phyloP scores from a whole-genome alignment of 1,140 invertebrate genomes.

The Notospermus geniculatus region DNA sequence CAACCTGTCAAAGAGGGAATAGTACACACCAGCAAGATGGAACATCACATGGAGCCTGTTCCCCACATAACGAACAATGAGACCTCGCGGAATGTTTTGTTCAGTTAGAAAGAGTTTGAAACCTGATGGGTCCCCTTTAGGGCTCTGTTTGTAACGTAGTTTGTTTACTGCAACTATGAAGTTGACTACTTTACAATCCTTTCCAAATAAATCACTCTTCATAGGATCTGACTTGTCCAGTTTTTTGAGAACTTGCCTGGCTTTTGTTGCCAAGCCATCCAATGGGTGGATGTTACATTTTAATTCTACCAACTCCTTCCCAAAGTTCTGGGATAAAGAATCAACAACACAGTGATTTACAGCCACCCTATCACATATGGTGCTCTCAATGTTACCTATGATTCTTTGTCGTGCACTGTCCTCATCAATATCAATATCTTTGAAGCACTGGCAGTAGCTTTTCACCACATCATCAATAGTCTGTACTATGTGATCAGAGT shows the following conservation, averaged over 20 bases:
- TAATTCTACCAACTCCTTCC: not conserved
- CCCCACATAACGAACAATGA: constrained; percentile 6
- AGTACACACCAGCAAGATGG: not conserved
- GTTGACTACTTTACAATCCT: not conserved
- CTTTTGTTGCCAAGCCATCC: not conserved
- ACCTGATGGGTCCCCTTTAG: constrained; percentile 10
- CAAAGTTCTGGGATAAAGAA: not conserved
- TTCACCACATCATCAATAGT: not conserved
- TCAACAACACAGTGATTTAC: not conserved
- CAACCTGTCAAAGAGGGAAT: not conserved
- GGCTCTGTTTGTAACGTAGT: not conserved
- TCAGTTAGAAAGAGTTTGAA: not conserved
- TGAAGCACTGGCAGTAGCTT: not conserved
- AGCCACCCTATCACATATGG: not conserved
- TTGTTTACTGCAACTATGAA: not conserved
- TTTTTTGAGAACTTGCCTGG: not conserved
- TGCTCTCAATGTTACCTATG: not conserved
- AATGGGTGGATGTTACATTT: constrained; percentile 1
- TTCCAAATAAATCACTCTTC: not conserved
- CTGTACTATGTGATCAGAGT: not conserved
- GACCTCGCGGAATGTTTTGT: not conserved
- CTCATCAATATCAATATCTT: not conserved
- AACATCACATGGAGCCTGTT: constrained; percentile 9
- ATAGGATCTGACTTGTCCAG: not conserved
- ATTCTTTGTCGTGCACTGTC: too few relatives aligned